Base-by-base conservation (phyloP, 2,797 vertebrate genomes). In the Acanthurus leucopareius region DNA sequence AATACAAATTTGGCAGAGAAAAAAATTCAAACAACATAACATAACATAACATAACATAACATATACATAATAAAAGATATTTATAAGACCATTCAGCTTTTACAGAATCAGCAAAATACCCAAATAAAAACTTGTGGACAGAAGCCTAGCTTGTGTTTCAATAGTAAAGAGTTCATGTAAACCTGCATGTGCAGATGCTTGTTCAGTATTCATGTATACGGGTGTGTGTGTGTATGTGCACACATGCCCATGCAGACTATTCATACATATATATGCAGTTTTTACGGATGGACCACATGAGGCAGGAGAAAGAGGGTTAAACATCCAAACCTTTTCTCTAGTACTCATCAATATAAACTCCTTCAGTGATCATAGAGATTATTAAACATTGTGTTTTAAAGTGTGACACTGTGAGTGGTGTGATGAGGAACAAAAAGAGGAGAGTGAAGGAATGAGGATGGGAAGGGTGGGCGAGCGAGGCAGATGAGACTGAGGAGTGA, bases 401-500 rank as follows among this genome's bases (percentile, higher is more conserved):
- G 79, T 66, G 73, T 84, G 78, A 82, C 86, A 79, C 64, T 28
- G 69, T 84, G 85, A 90, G 80, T 86, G 86, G 88, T 87, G 87
- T 65, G 62, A 77, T 19, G 68, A 82, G 72, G 80, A 88, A 90
- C 80, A 91, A 88, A 93, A 90, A 72, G 80, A 79, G 79, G 68
- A 35, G 70, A 88, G 84, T 80, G 79, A 86, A 80, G 79, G 87
- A 88, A 88, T 86, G 82, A 79, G 59, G 79, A 52, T 47, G 17
- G n/a, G 80, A 3, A 28, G 38, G 17, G 64, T 40, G 49, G 45
- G 20, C 8, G 67, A 60, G 78, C 51, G 85, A 78, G 90, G 73
- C 82, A 83, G 87, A 59, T 85, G 86, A 89, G 80, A 82, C 77
- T 69, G 88, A 79, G 61, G 83, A 91, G 87, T 83, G 77, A 86